Percentiles rank a stretch among this genome's conserved stretches.
Conservation (phyloP, 1,140 invertebrate genomes). For the honey bee (Apis mellifera) region Amel_HAv3.1 CM009933.2:2020501-2021000, state of each 20-base stretch:
- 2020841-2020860: too few relatives aligned
- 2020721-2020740: conserved; percentile 11
- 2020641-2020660: too few relatives aligned
- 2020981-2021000: too few relatives aligned
- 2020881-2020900: too few relatives aligned
- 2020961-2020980: too few relatives aligned
- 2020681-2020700: background rate
- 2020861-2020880: too few relatives aligned
- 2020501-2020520: conserved; percentile 38
- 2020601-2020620: conserved; percentile 25
- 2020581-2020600: conserved; percentile 20
- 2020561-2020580: conserved; percentile 46
- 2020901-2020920: too few relatives aligned
- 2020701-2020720: conserved; percentile 17
- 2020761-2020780: background rate
- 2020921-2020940: too few relatives aligned
- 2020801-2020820: background rate
- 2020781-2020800: background rate
- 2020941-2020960: too few relatives aligned
- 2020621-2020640: background rate
- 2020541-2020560: conserved; percentile 51
- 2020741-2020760: conserved; percentile 9
- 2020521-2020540: conserved; percentile 40
- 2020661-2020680: background rate
- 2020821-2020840: background rate